Base-by-base conservation (phyloP, 1,140 invertebrate genomes). In the Panagrolaimus sp. region DNA sequence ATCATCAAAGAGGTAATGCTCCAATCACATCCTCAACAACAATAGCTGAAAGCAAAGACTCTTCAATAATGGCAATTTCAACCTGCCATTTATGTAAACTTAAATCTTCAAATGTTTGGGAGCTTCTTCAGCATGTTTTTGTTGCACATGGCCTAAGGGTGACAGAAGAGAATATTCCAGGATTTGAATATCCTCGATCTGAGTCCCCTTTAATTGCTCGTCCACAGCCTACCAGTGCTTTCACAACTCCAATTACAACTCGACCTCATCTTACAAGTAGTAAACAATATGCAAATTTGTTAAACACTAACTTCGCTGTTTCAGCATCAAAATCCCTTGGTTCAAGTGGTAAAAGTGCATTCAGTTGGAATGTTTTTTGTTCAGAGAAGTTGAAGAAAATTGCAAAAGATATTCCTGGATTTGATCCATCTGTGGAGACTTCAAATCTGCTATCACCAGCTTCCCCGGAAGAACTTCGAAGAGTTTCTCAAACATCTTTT, bases 321-420 rank as follows among this genome's bases (percentile, higher is more conserved):
- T 43, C 44, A 43, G 17, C 46, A 1, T 48, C 69, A 24, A 75
- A 65, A 45, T 67, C 43, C 15, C 45, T 47, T 10, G 66, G 67
- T 15, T 69, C 24, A 43, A 24, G 46, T 12, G 47, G 73, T 10
- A 76, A 75, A 14, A 71, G 65, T 28, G 73, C 76, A n/a, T 82
- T 82, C 52, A 70, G 66, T 43, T 47, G 80, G 63, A 76, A 82
- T 26, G 73, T 78, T 12, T 82, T 83, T 47, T 82, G 80, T 65
- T 83, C 81, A n/a, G 81, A 82, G 68, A 28, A 77, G 62, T 69
- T 82, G 47, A 82, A 81, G 55, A 81, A 82, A 63, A 76, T 82
- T 43, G 80, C 82, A 9, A 78, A 82, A 28, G 52, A 21, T 17
- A 28, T 26, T 0, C n/a, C n/a, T n/a, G n/a, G n/a, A n/a, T n/a